Percentiles rank a stretch among this genome's conserved stretches.
Conservation (phyloP, 2,888 invertebrate genomes). For the Nomada hirtipes region DNA sequence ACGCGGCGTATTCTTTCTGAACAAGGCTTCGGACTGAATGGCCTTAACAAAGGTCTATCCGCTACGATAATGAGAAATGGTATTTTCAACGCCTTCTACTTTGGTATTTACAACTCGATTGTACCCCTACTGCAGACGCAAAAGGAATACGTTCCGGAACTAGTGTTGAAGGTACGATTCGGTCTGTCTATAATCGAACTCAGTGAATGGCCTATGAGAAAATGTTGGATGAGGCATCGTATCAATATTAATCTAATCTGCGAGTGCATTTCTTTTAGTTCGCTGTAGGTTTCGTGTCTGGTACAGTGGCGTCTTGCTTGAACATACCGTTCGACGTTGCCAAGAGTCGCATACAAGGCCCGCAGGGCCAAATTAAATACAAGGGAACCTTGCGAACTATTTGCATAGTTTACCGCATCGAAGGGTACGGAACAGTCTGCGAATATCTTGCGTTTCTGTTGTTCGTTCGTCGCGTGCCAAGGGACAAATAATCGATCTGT, state of each 20-base stretch:
- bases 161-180: constrained; percentile 87
- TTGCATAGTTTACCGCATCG: constrained; percentile 91
- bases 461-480: too few relatives aligned
- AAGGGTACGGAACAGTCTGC: constrained; percentile 89
- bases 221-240: too few relatives aligned
- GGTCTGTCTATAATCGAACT: neutral
- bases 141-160: constrained; percentile 89
- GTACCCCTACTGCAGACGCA: constrained; percentile 86
- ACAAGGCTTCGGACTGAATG: constrained; percentile 91
- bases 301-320: constrained; percentile 93
- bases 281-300: constrained; percentile 94
- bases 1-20: constrained; percentile 91
- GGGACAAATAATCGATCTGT: too few relatives aligned
- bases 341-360: constrained; percentile 97
- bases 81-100: constrained; percentile 96
- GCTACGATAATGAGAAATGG: constrained; percentile 96
- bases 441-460: neutral
- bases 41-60: constrained; percentile 94
- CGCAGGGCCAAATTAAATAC: constrained; percentile 93
- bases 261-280: constrained; percentile 79
- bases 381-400: constrained; percentile 91
- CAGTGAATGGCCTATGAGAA: too few relatives aligned
- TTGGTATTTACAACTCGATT: constrained; percentile 97
- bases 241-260: too few relatives aligned
- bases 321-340: constrained; percentile 99